Evolutionary conservation across 2,888 invertebrate species (phyloP).

Genomic region (Glaucopsyche alexis): DNA sequence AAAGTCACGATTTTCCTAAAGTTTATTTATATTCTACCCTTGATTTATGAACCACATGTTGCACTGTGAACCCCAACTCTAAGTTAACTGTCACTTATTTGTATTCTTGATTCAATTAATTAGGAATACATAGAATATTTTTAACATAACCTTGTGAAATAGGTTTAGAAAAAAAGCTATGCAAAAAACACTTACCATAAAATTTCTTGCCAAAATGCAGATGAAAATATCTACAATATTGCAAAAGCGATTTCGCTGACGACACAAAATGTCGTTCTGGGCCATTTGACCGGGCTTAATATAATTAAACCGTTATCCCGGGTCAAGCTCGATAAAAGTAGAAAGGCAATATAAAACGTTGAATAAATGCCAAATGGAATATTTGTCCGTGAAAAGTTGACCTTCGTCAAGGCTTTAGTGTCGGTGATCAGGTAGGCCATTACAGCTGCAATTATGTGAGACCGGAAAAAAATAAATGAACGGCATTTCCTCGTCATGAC

Average conservation of each 20-base stretch:
- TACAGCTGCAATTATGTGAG: conserved; percentile 11
- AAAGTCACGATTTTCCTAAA: not conserved
- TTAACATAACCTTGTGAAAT: not conserved
- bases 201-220: conserved; percentile 7
- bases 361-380: conserved; percentile 28
- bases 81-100: not conserved
- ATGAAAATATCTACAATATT: conserved; percentile 11
- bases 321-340: conserved; percentile 17
- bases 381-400: conserved; percentile 46
- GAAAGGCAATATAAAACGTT: conserved; percentile 41
- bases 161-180: not conserved
- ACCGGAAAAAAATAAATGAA: conserved; percentile 23
- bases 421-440: conserved; percentile 25
- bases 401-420: conserved; percentile 33
- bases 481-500: conserved; percentile 8
- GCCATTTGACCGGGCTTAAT: conserved; percentile 13
- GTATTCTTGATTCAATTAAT: not conserved
- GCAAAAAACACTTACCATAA: not conserved
- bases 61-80: not conserved
- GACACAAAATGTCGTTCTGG: conserved; percentile 16
- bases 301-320: conserved; percentile 16
- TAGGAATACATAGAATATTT: not conserved
- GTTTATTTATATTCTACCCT: conserved; percentile 19
- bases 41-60: conserved; percentile 12
- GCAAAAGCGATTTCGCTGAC: conserved; percentile 1